Evolutionary conservation across 2,888 invertebrate genomes (phyloP).

Genomic region (Ochropleura plecta): DNA sequence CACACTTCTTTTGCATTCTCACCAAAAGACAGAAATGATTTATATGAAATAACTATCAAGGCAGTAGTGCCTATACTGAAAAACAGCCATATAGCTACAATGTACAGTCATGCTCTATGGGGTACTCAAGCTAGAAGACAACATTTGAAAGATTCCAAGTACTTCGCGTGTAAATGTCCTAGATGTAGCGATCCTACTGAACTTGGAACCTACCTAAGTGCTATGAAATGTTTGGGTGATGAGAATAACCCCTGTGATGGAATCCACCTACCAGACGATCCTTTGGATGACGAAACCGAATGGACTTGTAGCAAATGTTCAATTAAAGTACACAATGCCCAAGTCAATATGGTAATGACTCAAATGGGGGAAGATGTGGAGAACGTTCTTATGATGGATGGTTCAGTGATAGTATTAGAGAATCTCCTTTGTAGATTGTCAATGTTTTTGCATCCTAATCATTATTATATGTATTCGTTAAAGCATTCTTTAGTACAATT

Average conservation of each 20-base stretch:
- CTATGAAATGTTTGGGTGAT: constrained; percentile 92
- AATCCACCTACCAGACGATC: constrained; percentile 93
- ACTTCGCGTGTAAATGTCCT: constrained; percentile 93
- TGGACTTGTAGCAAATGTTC: constrained; percentile 94
- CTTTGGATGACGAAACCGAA: constrained; percentile 92
- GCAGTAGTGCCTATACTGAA: constrained; percentile 92
- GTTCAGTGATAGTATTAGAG: constrained; percentile 91
- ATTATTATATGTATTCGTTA: constrained; percentile 95
- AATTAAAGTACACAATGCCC: constrained; percentile 91
- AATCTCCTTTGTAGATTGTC: constrained; percentile 92
- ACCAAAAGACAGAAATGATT: constrained; percentile 87
- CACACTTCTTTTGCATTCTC: constrained; percentile 92
- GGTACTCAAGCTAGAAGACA: constrained; percentile 95
- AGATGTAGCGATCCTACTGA: constrained; percentile 96
- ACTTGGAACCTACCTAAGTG: constrained; percentile 93
- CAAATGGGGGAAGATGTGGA: constrained; percentile 95
- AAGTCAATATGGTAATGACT: constrained; percentile 92
- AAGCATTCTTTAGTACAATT: constrained; percentile 96
- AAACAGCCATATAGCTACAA: constrained; percentile 94
- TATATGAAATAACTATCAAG: constrained; percentile 92
- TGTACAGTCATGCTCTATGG: constrained; percentile 97
- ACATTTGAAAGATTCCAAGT: constrained; percentile 94
- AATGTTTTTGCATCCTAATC: constrained; percentile 95
- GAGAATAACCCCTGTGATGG: constrained; percentile 92
- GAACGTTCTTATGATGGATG: constrained; percentile 91